phyloP scores from a whole-genome alignment of 2,888 invertebrate genomes.

The Lathronympha strigana region DNA sequence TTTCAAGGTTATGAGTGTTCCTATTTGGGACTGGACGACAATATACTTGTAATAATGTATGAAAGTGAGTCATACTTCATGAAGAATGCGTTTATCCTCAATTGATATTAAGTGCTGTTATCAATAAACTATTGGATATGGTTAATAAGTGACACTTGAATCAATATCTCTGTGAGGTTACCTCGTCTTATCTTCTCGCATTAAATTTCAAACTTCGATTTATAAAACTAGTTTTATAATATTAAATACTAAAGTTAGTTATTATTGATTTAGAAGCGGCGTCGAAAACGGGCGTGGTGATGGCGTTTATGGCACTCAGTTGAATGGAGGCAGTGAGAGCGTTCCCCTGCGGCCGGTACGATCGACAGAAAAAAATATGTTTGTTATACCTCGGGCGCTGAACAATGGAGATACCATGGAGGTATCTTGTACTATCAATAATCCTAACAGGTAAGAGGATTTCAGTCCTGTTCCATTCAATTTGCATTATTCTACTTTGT shows the following conservation, averaged over 20 bases:
- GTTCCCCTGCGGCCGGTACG: slow-evolving; percentile 59
- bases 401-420: slow-evolving; percentile 52
- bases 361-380: slow-evolving; percentile 59
- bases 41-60: neutral
- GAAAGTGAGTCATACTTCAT: slow-evolving; percentile 2
- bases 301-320: slow-evolving; percentile 52
- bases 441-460: slow-evolving; percentile 55
- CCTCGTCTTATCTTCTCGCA: neutral
- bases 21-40: neutral
- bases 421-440: slow-evolving; percentile 50
- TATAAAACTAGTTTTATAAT: neutral
- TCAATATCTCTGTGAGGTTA: slow-evolving; percentile 30
- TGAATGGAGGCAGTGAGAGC: slow-evolving; percentile 57
- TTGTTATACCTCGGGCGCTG: slow-evolving; percentile 60
- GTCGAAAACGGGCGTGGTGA: slow-evolving; percentile 49
- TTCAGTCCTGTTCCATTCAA: too few relatives aligned
- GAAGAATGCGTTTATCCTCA: neutral
- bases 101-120: slow-evolving; percentile 7
- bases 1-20: slow-evolving; percentile 22
- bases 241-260: slow-evolving; percentile 1
- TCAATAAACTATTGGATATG: slow-evolving; percentile 5
- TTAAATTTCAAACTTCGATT: neutral
- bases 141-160: slow-evolving; percentile 32
- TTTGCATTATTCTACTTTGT: too few relatives aligned
- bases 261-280: slow-evolving; percentile 34